phyloP scores from a whole-genome alignment of 2,113 vertebrate species.

The Epinephelus cyanopodus region DNA sequence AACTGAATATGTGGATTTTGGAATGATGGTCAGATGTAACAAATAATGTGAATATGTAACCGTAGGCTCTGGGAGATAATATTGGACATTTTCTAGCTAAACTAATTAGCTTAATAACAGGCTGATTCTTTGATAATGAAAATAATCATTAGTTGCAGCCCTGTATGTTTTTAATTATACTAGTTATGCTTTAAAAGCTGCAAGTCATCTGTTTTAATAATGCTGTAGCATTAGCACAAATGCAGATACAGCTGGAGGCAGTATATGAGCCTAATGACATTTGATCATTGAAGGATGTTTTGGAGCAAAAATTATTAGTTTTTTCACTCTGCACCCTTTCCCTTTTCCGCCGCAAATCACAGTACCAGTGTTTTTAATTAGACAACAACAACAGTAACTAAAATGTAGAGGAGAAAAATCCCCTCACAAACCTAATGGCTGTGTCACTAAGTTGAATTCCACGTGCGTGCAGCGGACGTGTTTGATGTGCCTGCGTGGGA shows the following conservation, averaged over 20 bases:
- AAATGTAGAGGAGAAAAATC: conserved; percentile 27
- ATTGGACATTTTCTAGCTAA: not conserved
- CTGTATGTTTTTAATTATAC: not conserved
- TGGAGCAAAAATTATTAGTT: conserved; percentile 39
- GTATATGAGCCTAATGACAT: conserved; percentile 37
- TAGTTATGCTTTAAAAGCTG: conserved; percentile 7
- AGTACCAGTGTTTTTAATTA: conserved; percentile 36
- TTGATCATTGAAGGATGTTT: conserved; percentile 54
- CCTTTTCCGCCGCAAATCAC: not conserved
- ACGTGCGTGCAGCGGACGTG: conserved; percentile 2
- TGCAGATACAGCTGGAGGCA: conserved; percentile 21
- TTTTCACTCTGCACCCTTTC: conserved; percentile 22
- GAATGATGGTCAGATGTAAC: not conserved
- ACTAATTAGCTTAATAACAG: not conserved
- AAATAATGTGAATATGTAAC: not conserved
- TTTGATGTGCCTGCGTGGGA: conserved; percentile 61
- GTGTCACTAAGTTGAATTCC: conserved; percentile 14
- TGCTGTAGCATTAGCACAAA: conserved; percentile 17
- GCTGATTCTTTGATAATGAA: conserved; percentile 12
- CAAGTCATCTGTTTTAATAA: conserved; percentile 11
- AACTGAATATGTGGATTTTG: not conserved
- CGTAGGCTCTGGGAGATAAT: not conserved
- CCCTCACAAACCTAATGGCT: not conserved
- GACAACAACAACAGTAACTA: conserved; percentile 33
- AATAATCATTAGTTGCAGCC: not conserved